Percentiles rank a stretch among this genome's conserved stretches.
These are phyloP conservation scores for Meloidogyne exigua DNA, from an alignment of 1,140 invertebrate species.

Conservation along the genomic window DNA sequence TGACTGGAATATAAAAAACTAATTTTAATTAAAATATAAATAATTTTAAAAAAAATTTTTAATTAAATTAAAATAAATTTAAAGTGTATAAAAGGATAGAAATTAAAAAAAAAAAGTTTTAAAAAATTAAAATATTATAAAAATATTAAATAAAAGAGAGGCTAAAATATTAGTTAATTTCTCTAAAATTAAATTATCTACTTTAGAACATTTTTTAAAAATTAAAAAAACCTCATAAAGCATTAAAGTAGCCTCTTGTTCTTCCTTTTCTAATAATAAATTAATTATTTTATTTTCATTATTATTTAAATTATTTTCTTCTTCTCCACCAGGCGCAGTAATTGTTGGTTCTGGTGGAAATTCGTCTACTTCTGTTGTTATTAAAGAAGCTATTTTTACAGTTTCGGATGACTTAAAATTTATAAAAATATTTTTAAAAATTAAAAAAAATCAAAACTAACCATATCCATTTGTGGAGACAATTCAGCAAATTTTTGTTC, in stretches of 20 bases:
- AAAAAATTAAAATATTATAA: too few relatives aligned
- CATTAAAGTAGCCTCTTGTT: neutral
- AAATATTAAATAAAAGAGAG: too few relatives aligned
- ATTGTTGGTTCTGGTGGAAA: conserved; percentile 22
- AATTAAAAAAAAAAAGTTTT: too few relatives aligned
- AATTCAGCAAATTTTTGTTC: neutral
- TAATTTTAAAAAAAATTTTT: too few relatives aligned
- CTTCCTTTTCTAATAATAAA: neutral
- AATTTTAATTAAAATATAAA: too few relatives aligned
- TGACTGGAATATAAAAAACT: too few relatives aligned
- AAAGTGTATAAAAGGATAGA: too few relatives aligned
- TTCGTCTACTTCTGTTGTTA: conserved; percentile 7
- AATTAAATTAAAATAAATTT: too few relatives aligned
- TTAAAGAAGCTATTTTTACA: neutral
- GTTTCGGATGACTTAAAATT: neutral
- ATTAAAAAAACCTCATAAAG: neutral
- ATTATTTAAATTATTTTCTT: neutral
- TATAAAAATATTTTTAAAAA: neutral
- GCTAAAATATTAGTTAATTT: neutral
- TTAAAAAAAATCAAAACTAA: too few relatives aligned
- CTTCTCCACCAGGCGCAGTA: conserved; percentile 10
- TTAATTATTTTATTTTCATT: neutral
- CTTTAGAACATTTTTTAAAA: neutral
- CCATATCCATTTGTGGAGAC: neutral
- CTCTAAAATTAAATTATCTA: neutral